Base-by-base conservation (phyloP, 2,797 vertebrate species). In the Australoheros facetus region DNA sequence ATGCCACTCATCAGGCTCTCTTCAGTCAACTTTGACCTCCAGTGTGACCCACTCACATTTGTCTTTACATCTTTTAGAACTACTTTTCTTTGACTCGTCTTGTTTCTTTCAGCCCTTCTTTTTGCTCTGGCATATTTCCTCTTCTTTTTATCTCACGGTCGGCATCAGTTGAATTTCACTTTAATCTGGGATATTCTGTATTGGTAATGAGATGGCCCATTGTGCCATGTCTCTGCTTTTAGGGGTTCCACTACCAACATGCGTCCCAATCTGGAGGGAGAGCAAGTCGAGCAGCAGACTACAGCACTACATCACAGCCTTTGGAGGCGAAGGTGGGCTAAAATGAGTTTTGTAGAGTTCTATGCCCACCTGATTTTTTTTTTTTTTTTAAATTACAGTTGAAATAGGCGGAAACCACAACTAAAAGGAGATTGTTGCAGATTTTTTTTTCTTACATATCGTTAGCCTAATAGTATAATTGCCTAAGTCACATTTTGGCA, bases 271-370 rank as follows among this genome's bases (percentile, higher is more conserved):
- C 94, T 77, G 97, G 96, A 97, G 97, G 97, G 93, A 96, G 96
- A 95, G 97, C 97, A 89, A 97, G 95, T 96, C 97, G 98, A 92
- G 97, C 97, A 87, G 92, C 96, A 90, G 97, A 98, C 87, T 86
- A 91, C 94, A 94, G 94, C 93, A 90, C 96, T 90, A 96, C 93
- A 85, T 95, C 97, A 85, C 97, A 96, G 91, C 95, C 96, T 92
- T 93, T 96, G 94, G 96, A 97, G 86, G 97, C 95, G 90, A 97
- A 99, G 98, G 98, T 99, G 98, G 97, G 97, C 96, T 93, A 90
- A 91, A 91, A 88, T 92, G 93, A 92, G 71, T 66, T 89, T 87
- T 81, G 9, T 74, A 72, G 71, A 73, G 23, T 82, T 76, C 80
- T 80, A 78, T 79, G 86, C 89, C 91, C 88, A 89, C 89, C 85